These are phyloP conservation scores for Pandion haliaetus DNA, from an alignment of 2,113 vertebrate genomes.

Conservation along the genomic window DNA sequence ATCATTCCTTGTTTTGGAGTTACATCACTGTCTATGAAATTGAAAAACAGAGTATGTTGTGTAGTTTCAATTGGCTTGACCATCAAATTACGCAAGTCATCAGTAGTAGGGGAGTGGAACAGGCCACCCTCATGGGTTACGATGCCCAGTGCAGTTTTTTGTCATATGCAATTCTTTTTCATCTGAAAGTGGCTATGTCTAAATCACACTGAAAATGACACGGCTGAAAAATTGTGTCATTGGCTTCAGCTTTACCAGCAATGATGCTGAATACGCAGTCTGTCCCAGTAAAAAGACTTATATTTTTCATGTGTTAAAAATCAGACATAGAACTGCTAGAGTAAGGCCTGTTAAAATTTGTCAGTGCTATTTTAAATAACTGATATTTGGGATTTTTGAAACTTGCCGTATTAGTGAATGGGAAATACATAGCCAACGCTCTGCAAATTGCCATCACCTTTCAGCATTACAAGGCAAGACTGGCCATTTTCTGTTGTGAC, in stretches of 20 bases:
- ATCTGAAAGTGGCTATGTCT: neutral
- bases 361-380: neutral
- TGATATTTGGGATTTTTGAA: neutral
- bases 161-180: neutral
- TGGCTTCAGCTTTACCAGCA: neutral
- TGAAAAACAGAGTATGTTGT: constrained; percentile 12
- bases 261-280: neutral
- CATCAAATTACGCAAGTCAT: neutral
- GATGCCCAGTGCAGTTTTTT: neutral
- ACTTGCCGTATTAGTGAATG: neutral
- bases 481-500: neutral
- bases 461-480: neutral
- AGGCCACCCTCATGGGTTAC: neutral
- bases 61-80: neutral
- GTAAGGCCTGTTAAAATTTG: neutral
- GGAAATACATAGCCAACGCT: neutral
- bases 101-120: neutral
- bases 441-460: neutral
- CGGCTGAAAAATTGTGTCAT: neutral
- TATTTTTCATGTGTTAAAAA: neutral
- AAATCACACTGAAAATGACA: neutral
- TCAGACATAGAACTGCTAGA: neutral
- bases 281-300: neutral
- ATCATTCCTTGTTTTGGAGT: constrained; percentile 46
- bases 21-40: constrained; percentile 16